Base-by-base conservation (phyloP, 2,113 vertebrate genomes). In the Gambusia affinis region DNA sequence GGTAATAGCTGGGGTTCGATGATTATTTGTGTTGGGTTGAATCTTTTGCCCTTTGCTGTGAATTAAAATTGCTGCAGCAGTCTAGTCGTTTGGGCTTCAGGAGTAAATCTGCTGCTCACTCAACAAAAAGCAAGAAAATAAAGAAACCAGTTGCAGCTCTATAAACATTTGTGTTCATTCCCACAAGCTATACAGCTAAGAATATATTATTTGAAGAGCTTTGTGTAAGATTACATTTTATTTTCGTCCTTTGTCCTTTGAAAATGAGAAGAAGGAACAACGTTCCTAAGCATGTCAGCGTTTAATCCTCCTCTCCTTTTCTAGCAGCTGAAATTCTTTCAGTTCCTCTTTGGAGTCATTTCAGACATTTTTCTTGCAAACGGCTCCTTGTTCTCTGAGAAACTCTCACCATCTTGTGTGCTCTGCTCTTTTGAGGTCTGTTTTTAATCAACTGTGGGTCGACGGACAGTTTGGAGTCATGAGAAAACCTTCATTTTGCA, bases 291-390 rank as follows among this genome's bases (percentile, higher is more conserved):
- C 15, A 51, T 6, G 42, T 51, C 39, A 30, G 28, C 42, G 4
- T 51, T 51, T 27, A 30, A 31, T 29, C 42, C 44, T 28, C 27
- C 65, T 44, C 37, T 29, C n/a, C 30, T 47, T 47, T 8, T 67
- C n/a, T 12, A 27, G 24, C 51, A 67, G 27, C 35, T 67, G 12
- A 27, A 42, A 17, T 15, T 31, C 61, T 67, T 51, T 67, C 66
- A 67, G 27, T 51, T 67, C 66, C 28, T 67, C 39, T 51, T 67
- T 42, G 44, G 27, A 28, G 15, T 42, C 28, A 17, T 67, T 67
- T 67, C 65, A 19, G 42, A 15, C 27, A 67, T 29, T 67, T 44
- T 22, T 51, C 42, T 4, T 29, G 39, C 12, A 47, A 29, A 47
- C 17, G 17, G 12, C 12, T 28, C n/a, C 27, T 47, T 30, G 39